These are phyloP conservation scores for Trachelipus rathkii DNA, from an alignment of 1,140 invertebrate species.

Conservation along the genomic window DNA sequence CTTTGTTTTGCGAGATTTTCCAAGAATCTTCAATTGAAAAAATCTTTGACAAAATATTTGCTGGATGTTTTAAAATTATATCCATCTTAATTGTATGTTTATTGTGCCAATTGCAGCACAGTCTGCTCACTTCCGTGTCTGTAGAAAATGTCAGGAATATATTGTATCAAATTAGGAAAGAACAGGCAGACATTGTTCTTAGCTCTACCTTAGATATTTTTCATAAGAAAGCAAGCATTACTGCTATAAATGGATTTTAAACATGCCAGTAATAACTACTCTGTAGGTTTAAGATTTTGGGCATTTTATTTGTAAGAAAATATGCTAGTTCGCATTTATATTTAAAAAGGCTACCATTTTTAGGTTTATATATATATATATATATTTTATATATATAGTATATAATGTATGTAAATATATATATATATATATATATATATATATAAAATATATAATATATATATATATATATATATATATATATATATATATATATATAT, in stretches of 20 bases:
- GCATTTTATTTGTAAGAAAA: too few species aligned
- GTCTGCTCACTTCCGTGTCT: not conserved
- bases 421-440: too few species aligned
- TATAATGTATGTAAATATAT: too few species aligned
- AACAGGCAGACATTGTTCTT: not conserved
- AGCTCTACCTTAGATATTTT: not conserved
- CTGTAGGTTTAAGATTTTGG: too few species aligned
- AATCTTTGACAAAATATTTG: not conserved
- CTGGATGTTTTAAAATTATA: not conserved
- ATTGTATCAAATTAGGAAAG: not conserved
- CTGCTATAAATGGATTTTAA: not conserved
- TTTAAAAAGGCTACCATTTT: too few species aligned
- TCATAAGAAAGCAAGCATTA: not conserved
- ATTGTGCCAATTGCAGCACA: slow-evolving; percentile 1
- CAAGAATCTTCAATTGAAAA: not conserved
- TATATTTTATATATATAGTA: too few species aligned
- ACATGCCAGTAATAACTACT: not conserved
- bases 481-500: too few species aligned
- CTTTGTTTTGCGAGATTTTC: not conserved
- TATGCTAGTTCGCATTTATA: too few species aligned
- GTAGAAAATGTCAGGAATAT: not conserved
- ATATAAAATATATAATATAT: too few species aligned
- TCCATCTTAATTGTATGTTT: not conserved
- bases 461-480: too few species aligned
- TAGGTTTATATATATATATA: too few species aligned